phyloP scores from a whole-genome alignment of 2,888 invertebrate species.

The Euzophera pinguis region DNA sequence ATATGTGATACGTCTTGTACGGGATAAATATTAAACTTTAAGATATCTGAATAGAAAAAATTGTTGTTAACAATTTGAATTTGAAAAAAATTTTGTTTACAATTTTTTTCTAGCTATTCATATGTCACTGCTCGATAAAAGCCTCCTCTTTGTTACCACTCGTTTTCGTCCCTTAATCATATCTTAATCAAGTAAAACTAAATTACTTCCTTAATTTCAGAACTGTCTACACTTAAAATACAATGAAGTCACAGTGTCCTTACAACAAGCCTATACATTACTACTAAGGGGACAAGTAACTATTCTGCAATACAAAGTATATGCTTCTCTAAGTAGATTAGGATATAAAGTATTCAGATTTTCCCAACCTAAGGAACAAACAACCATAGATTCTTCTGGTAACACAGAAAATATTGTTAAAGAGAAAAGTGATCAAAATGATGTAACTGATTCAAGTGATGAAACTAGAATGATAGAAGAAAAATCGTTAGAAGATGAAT shows the following conservation, averaged over 20 bases:
- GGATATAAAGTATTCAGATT: constrained; percentile 80
- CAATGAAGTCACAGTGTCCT: constrained; percentile 79
- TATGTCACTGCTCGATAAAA: too few species aligned
- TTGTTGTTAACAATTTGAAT: too few species aligned
- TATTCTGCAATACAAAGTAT: constrained; percentile 78
- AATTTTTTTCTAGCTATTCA: too few species aligned
- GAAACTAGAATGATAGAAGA: background rate
- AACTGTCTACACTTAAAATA: constrained; percentile 80
- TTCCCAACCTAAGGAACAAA: constrained; percentile 11
- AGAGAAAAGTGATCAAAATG: background rate
- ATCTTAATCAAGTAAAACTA: too few species aligned
- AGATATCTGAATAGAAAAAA: too few species aligned
- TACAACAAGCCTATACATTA: constrained; percentile 83
- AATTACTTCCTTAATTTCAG: constrained; percentile 63
- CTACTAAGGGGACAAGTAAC: constrained; percentile 57
- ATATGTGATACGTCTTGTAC: too few species aligned
- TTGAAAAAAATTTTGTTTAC: too few species aligned
- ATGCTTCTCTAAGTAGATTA: constrained; percentile 76
- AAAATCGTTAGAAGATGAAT: background rate
- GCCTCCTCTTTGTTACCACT: too few species aligned
- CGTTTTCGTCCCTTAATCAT: too few species aligned
- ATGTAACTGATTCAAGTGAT: too few species aligned
- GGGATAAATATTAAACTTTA: too few species aligned
- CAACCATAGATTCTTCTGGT: background rate
- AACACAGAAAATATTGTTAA: background rate